These are phyloP conservation scores for Danio aesculapii DNA, from an alignment of 2,797 vertebrate species.

Conservation along the genomic window DNA sequence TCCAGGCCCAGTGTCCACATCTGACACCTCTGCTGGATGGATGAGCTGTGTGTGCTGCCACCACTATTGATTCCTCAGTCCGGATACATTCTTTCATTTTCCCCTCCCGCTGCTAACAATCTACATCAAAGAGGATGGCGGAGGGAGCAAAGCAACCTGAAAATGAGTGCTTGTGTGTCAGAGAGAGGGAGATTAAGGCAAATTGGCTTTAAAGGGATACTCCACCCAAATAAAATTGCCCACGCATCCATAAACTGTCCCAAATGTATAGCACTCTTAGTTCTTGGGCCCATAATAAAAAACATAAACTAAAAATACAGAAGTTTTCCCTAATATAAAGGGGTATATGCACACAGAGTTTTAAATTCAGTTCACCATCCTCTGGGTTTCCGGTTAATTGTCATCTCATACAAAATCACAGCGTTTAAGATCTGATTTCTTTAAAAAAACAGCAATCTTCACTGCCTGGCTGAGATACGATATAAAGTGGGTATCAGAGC, in stretches of 20 bases:
- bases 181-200: conserved; percentile 2
- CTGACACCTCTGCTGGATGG: conserved; percentile 66
- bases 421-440: too few species aligned
- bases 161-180: not conserved
- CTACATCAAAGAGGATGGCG: conserved; percentile 1
- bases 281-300: too few species aligned
- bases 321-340: too few species aligned
- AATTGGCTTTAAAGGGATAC: not conserved
- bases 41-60: conserved; percentile 67
- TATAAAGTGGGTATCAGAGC: too few species aligned
- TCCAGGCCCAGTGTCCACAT: conserved; percentile 66
- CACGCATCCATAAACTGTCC: not conserved
- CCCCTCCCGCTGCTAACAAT: conserved; percentile 60
- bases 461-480: too few species aligned
- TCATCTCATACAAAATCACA: too few species aligned
- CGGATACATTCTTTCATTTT: conserved; percentile 64
- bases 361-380: too few species aligned
- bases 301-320: too few species aligned
- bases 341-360: too few species aligned
- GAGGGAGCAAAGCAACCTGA: not conserved
- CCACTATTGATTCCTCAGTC: conserved; percentile 72
- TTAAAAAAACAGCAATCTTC: too few species aligned
- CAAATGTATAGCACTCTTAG: not conserved
- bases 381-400: too few species aligned
- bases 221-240: not conserved